Evolutionary conservation across 2,888 invertebrate species (phyloP), one percentile per base, ranked within the genome.

Genomic region (Mechanitis mazaeus): DNA sequence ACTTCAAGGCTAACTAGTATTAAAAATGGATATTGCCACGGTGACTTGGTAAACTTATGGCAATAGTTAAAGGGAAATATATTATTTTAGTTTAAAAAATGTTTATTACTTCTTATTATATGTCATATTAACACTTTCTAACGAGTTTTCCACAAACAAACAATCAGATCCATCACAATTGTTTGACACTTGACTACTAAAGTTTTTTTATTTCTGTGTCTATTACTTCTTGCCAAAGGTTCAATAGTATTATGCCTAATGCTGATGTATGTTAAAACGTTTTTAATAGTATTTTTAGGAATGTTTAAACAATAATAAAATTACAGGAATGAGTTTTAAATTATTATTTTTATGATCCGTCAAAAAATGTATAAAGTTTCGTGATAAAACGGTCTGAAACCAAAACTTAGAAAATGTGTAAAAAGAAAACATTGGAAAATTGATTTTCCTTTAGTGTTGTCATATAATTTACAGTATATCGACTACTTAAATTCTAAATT

Each of bases 1-100:
- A 87, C 84, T 90, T 90, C 90, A 90, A 90, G 90, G 90, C 90
- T 90, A 90, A 89, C 90, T 82, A 89, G 85, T 87, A 84, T 76
- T 69, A 63, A 64, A 80, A 65, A 72, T 77, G 81, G 80, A 80
- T 80, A 84, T 77, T 76, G 78, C 77, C 77, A 80, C 78, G 77
- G 75, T 78, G 77, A 77, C 75, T 77, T 69, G 69, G 65, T 72
- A 72, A 75, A 70, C 69, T 71, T 75, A 68, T 70, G 64, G 69
- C 75, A 9, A 42, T 11, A 9, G 6, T 69, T 74, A 57, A 70
- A 75, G 64, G 66, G 72, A 70, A 71, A 66, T 62, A 68, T 72
- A 75, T 74, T 72, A 66, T 65, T 76, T 70, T 58, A 69, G 57
- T 61, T 61, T 68, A 65, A 70, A 76, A 76, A 67, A 71, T 65